phyloP scores from a whole-genome alignment of 2,888 invertebrate species.

The Lapara coniferarum region DNA sequence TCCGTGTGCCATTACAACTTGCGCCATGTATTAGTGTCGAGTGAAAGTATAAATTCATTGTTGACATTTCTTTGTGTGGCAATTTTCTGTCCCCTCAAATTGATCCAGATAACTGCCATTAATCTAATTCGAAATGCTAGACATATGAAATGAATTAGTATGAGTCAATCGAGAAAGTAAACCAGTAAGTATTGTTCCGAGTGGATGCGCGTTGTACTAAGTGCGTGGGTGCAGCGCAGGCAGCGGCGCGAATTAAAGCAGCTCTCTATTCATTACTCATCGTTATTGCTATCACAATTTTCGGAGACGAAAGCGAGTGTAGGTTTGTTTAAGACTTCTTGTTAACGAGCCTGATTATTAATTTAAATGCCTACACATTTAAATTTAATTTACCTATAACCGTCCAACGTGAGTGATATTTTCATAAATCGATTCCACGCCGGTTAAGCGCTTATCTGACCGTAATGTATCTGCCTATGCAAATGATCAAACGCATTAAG shows the following conservation, averaged over 20 bases:
- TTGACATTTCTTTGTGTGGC: slow-evolving; percentile 47
- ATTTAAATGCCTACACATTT: slow-evolving; percentile 41
- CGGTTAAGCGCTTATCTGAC: slow-evolving; percentile 64
- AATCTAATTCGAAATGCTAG: slow-evolving; percentile 75
- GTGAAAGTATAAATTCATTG: slow-evolving; percentile 59
- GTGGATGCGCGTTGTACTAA: slow-evolving; percentile 77
- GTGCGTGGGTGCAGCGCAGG: slow-evolving; percentile 76
- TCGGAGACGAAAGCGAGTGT: slow-evolving; percentile 79
- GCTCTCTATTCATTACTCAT: slow-evolving; percentile 84
- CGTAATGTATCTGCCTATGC: slow-evolving; percentile 53
- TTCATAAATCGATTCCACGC: slow-evolving; percentile 47
- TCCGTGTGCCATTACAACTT: slow-evolving; percentile 39
- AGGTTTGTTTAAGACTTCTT: slow-evolving; percentile 60
- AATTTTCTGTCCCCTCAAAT: slow-evolving; percentile 56
- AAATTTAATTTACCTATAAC: slow-evolving; percentile 38
- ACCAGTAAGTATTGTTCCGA: slow-evolving; percentile 83
- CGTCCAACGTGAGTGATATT: slow-evolving; percentile 45
- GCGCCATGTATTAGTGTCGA: slow-evolving; percentile 27
- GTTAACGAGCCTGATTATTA: slow-evolving; percentile 36
- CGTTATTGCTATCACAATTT: slow-evolving; percentile 80
- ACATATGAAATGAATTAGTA: slow-evolving; percentile 76
- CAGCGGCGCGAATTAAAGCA: slow-evolving; percentile 79
- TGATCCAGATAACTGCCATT: slow-evolving; percentile 65
- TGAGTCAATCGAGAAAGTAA: slow-evolving; percentile 84
- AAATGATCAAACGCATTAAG: slow-evolving; percentile 12